Evolutionary conservation across 2,888 invertebrate genomes (phyloP).

Genomic region (Lithophane semibrunnea): DNA sequence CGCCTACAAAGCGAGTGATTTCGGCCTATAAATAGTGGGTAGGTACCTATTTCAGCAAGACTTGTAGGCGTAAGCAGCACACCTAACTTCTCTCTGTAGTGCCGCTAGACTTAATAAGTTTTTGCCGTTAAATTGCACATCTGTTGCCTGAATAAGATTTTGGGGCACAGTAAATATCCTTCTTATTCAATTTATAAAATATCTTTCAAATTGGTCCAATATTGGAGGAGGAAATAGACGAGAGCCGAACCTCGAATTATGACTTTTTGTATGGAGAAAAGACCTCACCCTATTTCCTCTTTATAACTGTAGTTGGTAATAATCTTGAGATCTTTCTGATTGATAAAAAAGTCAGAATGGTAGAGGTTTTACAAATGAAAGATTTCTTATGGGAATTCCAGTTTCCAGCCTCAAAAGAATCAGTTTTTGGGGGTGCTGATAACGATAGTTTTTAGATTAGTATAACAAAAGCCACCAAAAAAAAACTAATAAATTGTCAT

Average conservation of each 20-base stretch:
- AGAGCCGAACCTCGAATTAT: too few relatives aligned
- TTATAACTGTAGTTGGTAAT: neutral
- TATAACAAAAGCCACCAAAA: neutral
- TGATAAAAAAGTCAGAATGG: neutral
- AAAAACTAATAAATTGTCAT: neutral
- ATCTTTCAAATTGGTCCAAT: too few relatives aligned
- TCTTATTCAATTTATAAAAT: too few relatives aligned
- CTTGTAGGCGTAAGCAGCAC: conserved; percentile 4
- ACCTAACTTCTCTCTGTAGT: neutral
- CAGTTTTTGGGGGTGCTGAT: neutral
- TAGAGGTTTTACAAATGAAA: neutral
- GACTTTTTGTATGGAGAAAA: too few relatives aligned
- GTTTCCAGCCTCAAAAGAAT: neutral
- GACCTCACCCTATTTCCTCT: too few relatives aligned
- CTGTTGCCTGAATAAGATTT: neutral
- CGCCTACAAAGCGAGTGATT: neutral
- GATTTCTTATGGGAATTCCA: neutral
- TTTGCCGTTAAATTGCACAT: neutral
- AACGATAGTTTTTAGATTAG: neutral
- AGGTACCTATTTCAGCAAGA: neutral
- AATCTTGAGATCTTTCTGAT: neutral
- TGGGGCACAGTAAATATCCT: too few relatives aligned
- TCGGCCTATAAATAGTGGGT: neutral
- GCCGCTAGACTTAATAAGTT: neutral
- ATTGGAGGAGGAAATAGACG: too few relatives aligned